Conservation (phyloP, 2,888 invertebrate genomes). For the Omphaloscelis lunosa region DNA sequence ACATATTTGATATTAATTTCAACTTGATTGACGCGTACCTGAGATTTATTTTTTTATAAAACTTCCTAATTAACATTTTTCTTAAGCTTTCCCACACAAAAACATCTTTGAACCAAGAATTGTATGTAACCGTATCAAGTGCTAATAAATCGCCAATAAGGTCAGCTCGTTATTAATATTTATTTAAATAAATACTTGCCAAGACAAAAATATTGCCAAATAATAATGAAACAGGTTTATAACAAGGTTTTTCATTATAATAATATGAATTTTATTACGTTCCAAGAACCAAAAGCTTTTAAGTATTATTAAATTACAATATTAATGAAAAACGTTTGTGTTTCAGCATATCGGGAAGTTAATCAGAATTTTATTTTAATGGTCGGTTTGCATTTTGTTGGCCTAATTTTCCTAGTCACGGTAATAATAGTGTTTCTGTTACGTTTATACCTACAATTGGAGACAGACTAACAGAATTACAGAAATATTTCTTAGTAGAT, state of each 20-base stretch:
- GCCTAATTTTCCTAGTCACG: neutral
- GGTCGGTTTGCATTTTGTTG: neutral
- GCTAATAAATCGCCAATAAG: conserved; percentile 6
- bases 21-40: too few relatives aligned
- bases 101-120: conserved; percentile 4
- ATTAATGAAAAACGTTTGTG: neutral
- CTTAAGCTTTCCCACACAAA: neutral
- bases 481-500: too few relatives aligned
- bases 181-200: neutral
- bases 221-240: neutral
- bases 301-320: neutral
- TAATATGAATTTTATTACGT: neutral
- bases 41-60: neutral
- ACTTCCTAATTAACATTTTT: conserved; percentile 6
- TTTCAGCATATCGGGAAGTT: neutral
- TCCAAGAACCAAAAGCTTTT: conserved; percentile 2
- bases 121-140: neutral
- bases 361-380: neutral
- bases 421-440: neutral
- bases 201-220: neutral
- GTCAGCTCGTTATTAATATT: neutral
- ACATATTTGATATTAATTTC: too few relatives aligned
- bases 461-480: too few relatives aligned
- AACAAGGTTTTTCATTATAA: neutral
- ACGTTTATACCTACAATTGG: too few relatives aligned